phyloP scores from a whole-genome alignment of 1,140 invertebrate genomes.

The Zelostemma sp. region DNA sequence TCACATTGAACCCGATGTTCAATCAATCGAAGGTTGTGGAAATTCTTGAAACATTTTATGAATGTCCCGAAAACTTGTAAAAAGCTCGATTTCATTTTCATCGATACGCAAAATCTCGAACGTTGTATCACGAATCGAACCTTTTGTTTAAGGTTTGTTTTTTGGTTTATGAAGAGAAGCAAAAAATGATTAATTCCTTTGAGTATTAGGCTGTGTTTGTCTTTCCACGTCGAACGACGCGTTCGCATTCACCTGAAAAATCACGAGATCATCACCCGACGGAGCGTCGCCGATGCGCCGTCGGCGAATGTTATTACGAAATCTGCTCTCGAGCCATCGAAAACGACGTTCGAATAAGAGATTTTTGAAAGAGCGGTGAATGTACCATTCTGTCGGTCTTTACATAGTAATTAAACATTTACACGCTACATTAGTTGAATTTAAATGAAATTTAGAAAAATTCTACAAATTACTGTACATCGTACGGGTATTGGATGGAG shows the following conservation, averaged over 20 bases:
- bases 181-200: conserved; percentile 17
- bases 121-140: too few relatives aligned
- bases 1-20: neutral
- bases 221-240: conserved; percentile 39
- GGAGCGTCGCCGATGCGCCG: too few relatives aligned
- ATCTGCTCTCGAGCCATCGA: conserved; percentile 17
- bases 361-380: conserved; percentile 58
- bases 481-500: conserved; percentile 58
- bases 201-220: conserved; percentile 34
- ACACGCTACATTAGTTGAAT: conserved; percentile 62
- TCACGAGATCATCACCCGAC: conserved; percentile 9
- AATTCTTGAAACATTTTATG: conserved; percentile 1
- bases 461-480: conserved; percentile 53
- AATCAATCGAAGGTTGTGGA: conserved; percentile 10
- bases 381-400: conserved; percentile 68
- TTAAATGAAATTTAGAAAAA: conserved; percentile 42
- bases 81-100: neutral
- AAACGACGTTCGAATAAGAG: conserved; percentile 12
- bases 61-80: conserved; percentile 10
- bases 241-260: conserved; percentile 30
- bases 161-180: conserved; percentile 13
- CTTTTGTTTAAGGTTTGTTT: conserved; percentile 12
- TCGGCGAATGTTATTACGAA: conserved; percentile 23
- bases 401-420: conserved; percentile 64
- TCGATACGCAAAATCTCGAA: too few relatives aligned